Evolutionary conservation across 1,140 invertebrate species (phyloP).

Genomic region (Lepeophtheirus salmonis): DNA sequence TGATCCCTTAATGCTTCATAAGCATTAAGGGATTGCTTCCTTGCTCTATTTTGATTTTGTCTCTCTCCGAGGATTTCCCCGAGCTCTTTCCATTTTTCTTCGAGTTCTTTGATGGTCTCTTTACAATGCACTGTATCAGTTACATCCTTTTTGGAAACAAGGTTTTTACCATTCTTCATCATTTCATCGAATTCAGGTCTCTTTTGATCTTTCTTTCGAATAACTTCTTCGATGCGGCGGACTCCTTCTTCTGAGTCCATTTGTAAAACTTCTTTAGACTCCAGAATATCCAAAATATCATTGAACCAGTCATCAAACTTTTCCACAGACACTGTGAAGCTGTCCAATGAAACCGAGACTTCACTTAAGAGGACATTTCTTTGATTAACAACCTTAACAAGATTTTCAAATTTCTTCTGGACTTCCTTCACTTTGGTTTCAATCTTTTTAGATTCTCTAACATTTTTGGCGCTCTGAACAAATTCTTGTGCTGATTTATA

Average conservation of each 20-base stretch:
- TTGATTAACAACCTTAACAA: constrained; percentile 54
- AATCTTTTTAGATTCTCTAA: constrained; percentile 65
- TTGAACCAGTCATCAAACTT: constrained; percentile 29
- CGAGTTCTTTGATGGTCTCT: constrained; percentile 65
- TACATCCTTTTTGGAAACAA: constrained; percentile 70
- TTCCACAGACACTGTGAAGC: constrained; percentile 42
- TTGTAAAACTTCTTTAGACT: constrained; percentile 46
- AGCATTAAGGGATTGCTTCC: constrained; percentile 57
- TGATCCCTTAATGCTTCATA: constrained; percentile 66
- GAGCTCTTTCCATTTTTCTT: constrained; percentile 69
- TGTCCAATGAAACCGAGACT: constrained; percentile 44
- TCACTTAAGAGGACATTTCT: constrained; percentile 62
- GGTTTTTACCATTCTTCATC: constrained; percentile 52
- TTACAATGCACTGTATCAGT: constrained; percentile 65
- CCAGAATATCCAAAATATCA: constrained; percentile 47
- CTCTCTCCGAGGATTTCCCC: constrained; percentile 53
- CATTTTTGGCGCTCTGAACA: constrained; percentile 56
- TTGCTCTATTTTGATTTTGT: constrained; percentile 52
- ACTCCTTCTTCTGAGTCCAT: constrained; percentile 43
- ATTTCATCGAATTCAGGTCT: constrained; percentile 49
- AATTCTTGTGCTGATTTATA: constrained; percentile 55
- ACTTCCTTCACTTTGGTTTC: constrained; percentile 70
- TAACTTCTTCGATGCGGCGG: constrained; percentile 37
- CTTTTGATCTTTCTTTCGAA: constrained; percentile 35
- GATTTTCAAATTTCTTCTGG: constrained; percentile 53